Evolutionary conservation across 2,113 vertebrate species (phyloP).

Genomic region (Sylvietta virens): DNA sequence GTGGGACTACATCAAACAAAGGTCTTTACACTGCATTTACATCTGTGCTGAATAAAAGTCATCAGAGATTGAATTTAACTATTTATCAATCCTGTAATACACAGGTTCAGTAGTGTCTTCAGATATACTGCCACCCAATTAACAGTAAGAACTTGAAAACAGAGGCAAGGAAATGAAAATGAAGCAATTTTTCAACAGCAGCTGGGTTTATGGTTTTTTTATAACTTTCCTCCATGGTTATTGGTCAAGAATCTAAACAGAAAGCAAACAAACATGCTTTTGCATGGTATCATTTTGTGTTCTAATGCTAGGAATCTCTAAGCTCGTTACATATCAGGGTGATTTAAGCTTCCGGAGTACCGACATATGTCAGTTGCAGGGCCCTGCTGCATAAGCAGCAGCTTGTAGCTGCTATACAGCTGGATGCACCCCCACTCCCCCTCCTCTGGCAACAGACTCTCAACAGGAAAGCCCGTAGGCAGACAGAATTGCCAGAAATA

Average conservation of each 20-base stretch:
- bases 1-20: not conserved
- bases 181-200: not conserved
- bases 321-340: not conserved
- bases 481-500: not conserved
- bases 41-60: not conserved
- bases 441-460: not conserved
- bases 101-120: not conserved
- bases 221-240: not conserved
- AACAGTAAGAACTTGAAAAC: not conserved
- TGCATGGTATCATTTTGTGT: not conserved
- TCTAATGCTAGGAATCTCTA: not conserved
- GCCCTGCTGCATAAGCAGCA: not conserved
- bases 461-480: not conserved
- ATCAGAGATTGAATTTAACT: not conserved
- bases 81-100: not conserved
- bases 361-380: not conserved
- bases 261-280: not conserved
- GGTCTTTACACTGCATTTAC: not conserved
- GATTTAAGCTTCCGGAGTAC: not conserved
- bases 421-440: not conserved
- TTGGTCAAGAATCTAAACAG: not conserved
- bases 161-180: not conserved
- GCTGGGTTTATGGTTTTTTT: not conserved
- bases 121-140: not conserved
- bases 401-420: not conserved